These are phyloP conservation scores for Hetaerina titia DNA, from an alignment of 2,888 invertebrate genomes.

Conservation along the genomic window DNA sequence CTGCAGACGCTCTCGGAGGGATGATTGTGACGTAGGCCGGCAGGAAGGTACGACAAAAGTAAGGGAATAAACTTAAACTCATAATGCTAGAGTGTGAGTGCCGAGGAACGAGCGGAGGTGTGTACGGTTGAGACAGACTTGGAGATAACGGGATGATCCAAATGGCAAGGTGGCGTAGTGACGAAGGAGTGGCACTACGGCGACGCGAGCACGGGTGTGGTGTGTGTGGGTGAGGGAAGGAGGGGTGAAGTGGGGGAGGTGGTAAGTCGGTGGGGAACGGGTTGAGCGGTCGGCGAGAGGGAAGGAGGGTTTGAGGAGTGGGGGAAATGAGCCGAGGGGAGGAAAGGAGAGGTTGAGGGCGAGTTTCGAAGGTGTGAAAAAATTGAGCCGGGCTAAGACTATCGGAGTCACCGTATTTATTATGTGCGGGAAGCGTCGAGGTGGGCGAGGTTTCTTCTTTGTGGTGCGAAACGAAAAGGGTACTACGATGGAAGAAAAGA, in stretches of 20 bases:
- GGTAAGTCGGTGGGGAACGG: not conserved
- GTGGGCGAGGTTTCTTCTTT: not conserved
- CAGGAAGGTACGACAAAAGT: not conserved
- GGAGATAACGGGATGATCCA: slow-evolving; percentile 46
- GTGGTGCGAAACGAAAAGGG: not conserved
- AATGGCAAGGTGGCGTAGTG: slow-evolving; percentile 68
- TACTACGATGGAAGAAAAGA: not conserved
- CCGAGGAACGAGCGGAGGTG: not conserved
- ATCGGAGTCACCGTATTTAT: slow-evolving; percentile 8
- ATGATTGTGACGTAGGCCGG: not conserved
- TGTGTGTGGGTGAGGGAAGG: not conserved
- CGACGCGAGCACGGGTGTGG: not conserved
- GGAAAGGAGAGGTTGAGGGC: slow-evolving; percentile 42
- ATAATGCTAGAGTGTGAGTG: not conserved
- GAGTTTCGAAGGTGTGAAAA: slow-evolving; percentile 28
- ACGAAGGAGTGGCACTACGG: not conserved
- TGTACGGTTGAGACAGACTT: not conserved
- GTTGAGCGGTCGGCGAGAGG: not conserved
- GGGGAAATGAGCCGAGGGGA: slow-evolving; percentile 1
- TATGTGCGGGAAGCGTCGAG: not conserved
- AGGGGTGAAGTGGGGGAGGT: slow-evolving; percentile 59
- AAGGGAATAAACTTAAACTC: not conserved
- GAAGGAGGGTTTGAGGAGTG: slow-evolving; percentile 43
- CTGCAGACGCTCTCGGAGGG: not conserved
- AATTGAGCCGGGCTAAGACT: slow-evolving; percentile 22